Conservation (phyloP, 2,113 vertebrate genomes). For the Gasterosteus nipponicus region DNA sequence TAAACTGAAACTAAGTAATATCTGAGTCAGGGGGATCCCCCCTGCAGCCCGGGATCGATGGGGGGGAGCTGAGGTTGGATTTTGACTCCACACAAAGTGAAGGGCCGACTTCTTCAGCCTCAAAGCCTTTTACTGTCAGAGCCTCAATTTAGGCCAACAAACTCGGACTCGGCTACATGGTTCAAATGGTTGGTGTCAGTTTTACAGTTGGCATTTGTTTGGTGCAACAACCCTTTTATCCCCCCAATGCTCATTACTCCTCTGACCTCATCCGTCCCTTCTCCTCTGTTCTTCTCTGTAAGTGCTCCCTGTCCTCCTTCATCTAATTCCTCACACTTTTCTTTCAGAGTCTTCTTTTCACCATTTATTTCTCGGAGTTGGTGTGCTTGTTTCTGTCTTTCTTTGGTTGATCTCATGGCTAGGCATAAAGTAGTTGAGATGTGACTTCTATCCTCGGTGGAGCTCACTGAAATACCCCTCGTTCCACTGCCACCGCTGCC, state of each 20-base stretch:
- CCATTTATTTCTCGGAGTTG: neutral
- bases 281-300: slow-evolving; percentile 14
- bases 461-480: slow-evolving; percentile 30
- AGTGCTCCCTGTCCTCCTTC: neutral
- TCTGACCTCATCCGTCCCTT: slow-evolving; percentile 30
- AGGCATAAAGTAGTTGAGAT: slow-evolving; percentile 29
- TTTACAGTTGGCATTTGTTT: slow-evolving; percentile 46
- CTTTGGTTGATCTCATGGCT: slow-evolving; percentile 7
- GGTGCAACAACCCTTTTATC: slow-evolving; percentile 28
- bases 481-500: slow-evolving; percentile 19
- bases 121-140: slow-evolving; percentile 11
- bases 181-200: slow-evolving; percentile 37
- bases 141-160: slow-evolving; percentile 5
- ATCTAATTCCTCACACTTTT: neutral
- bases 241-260: neutral
- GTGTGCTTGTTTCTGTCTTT: slow-evolving; percentile 16
- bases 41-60: too few relatives aligned
- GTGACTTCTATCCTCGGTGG: slow-evolving; percentile 24
- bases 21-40: neutral
- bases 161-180: neutral
- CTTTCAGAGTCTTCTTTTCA: neutral
- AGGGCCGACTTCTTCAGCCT: neutral
- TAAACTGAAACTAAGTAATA: neutral
- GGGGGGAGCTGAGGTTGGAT: neutral
- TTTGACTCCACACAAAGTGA: slow-evolving; percentile 10